Evolutionary conservation across 2,113 vertebrate genomes (phyloP).

Genomic region (Bothrops jararaca): DNA sequence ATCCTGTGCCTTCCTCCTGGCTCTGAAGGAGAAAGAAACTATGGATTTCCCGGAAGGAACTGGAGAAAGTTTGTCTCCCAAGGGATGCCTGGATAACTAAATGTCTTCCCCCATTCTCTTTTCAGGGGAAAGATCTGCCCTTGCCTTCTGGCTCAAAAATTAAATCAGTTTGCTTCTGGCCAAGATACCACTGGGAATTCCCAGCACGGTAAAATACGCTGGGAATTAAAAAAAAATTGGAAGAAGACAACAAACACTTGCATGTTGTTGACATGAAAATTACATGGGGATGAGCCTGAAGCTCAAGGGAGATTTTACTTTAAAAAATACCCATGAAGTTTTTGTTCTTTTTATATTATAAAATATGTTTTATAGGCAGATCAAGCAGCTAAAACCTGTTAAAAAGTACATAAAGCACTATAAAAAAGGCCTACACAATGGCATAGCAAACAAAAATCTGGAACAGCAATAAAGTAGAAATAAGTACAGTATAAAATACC

Average conservation of each 20-base stretch:
- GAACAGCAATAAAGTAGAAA: neutral
- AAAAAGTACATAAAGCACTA: neutral
- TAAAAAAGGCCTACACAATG: neutral
- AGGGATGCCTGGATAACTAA: neutral
- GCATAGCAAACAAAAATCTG: neutral
- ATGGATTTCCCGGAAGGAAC: neutral
- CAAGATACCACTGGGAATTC: neutral
- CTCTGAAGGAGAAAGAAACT: neutral
- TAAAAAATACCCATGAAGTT: neutral
- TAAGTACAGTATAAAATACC: neutral
- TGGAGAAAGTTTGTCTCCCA: neutral
- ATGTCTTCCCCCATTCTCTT: neutral
- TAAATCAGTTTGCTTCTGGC: neutral
- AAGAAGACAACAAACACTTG: neutral
- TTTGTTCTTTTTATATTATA: neutral
- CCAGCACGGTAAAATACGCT: neutral
- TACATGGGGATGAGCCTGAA: neutral
- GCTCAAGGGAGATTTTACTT: neutral
- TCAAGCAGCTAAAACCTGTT: neutral
- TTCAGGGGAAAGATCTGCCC: neutral
- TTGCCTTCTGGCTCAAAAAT: neutral
- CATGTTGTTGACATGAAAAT: neutral
- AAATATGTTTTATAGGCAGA: neutral
- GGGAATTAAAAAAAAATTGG: neutral
- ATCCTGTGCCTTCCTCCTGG: neutral